phyloP scores from a whole-genome alignment of 2,888 invertebrate genomes.

The Tillus elongatus region DNA sequence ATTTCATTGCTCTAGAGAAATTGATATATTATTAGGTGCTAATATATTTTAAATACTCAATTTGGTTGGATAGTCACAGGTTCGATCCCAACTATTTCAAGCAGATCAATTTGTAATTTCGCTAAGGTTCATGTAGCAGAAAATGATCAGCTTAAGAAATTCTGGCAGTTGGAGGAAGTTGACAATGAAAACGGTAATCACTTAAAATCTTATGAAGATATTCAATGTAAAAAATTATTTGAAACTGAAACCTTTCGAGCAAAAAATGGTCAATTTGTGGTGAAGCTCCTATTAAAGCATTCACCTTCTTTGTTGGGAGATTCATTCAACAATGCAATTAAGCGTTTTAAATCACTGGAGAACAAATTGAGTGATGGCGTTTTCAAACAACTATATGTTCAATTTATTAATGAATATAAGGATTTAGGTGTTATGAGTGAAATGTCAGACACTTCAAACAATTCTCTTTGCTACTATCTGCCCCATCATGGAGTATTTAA shows the following conservation, averaged over 20 bases:
- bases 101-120: constrained; percentile 2
- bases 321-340: not conserved
- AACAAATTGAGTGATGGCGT: not conserved
- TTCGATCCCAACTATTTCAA: not conserved
- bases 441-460: not conserved
- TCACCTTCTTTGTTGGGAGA: not conserved
- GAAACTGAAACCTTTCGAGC: not conserved
- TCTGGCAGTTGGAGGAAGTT: constrained; percentile 1
- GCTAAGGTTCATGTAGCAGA: constrained; percentile 1
- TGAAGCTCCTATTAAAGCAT: not conserved
- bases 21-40: not conserved
- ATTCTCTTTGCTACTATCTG: no score
- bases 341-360: constrained; percentile 3
- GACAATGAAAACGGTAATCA: constrained; percentile 4
- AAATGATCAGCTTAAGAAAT: constrained; percentile 3
- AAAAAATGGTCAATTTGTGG: constrained; percentile 2
- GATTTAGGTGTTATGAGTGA: not conserved
- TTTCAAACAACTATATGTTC: constrained; percentile 2
- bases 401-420: constrained; percentile 4
- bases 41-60: not conserved
- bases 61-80: constrained; percentile 2
- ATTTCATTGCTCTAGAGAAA: no score
- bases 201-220: no score
- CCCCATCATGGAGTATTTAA: no score
- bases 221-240: not conserved